Percentiles rank a stretch among this genome's conserved stretches.
Evolutionary conservation across 2,888 invertebrate species (phyloP).

Genomic region (Helleia helle): DNA sequence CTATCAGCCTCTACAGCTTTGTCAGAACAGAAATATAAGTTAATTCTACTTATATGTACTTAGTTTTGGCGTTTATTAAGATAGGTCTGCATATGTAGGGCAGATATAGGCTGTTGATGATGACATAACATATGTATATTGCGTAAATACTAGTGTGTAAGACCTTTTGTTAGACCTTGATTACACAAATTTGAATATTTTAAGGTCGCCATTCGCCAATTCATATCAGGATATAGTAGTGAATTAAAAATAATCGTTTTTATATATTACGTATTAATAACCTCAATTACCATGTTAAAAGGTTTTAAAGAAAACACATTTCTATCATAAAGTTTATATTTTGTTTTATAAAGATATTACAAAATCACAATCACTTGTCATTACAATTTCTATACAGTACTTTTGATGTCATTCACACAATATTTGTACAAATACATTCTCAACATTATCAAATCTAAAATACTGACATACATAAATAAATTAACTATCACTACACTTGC

Average conservation of each 20-base stretch:
- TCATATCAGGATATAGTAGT: slow-evolving; percentile 4
- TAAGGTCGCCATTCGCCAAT: not conserved
- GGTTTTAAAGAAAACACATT: slow-evolving; percentile 32
- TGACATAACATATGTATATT: not conserved
- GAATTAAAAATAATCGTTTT: too few relatives aligned
- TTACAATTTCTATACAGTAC: slow-evolving; percentile 35
- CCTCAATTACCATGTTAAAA: slow-evolving; percentile 13
- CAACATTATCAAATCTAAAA: slow-evolving; percentile 48
- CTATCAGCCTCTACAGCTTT: too few relatives aligned
- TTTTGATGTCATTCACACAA: slow-evolving; percentile 43
- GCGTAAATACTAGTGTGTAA: not conserved
- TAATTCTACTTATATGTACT: too few relatives aligned
- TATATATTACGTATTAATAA: too few relatives aligned
- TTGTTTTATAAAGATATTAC: slow-evolving; percentile 45
- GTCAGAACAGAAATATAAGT: too few relatives aligned
- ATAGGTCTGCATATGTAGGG: too few relatives aligned
- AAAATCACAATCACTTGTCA: slow-evolving; percentile 51
- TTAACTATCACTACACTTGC: slow-evolving; percentile 61
- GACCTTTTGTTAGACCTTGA: not conserved
- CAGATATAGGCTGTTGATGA: too few relatives aligned
- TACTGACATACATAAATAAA: slow-evolving; percentile 71
- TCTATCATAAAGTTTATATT: slow-evolving; percentile 39
- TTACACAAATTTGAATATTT: not conserved
- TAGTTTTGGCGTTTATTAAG: too few relatives aligned
- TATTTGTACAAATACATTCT: slow-evolving; percentile 29